Base-by-base conservation (phyloP, 1,140 invertebrate genomes). In the Amphibalanus amphitrite region DNA sequence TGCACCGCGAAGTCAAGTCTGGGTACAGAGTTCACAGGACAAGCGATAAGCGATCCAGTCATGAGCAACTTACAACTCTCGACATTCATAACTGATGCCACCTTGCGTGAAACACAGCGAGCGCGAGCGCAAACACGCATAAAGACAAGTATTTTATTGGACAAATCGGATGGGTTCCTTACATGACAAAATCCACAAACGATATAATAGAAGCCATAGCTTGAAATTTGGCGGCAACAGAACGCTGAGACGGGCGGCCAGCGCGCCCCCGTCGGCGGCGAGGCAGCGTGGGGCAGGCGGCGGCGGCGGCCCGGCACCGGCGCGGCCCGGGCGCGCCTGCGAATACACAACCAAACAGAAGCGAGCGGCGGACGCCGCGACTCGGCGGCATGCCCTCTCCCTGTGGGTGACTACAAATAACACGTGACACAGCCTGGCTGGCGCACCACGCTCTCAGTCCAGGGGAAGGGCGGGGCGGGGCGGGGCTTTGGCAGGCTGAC, bases 81-180 rank as follows among this genome's bases (percentile, higher is more conserved):
- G n/a, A n/a, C n/a, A n/a, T n/a, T n/a, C n/a, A n/a, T n/a, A n/a
- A n/a, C n/a, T n/a, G n/a, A n/a, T n/a, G n/a, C n/a, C n/a, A n/a
- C n/a, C n/a, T n/a, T n/a, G n/a, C n/a, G n/a, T n/a, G n/a, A n/a
- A n/a, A n/a, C 33, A 38, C 33, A 38, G 15, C 33, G 33, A 38
- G 15, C 4, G 4, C 33, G 33, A 59, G n/a, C 47, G 23, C 10
- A 59, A 13, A 59, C 10, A 59, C 20, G 17, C 47, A 23, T 59
- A 59, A 59, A 59, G 47, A 59, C 47, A 59, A 59, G 47, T 59
- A 59, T 59, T 59, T 59, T 59, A 59, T 59, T 59, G 47, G 47
- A 59, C 47, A 59, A 59, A 59, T 59, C 47, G 47, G 47, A 59
- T 59, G 47, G 47, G 47, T 59, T 59, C 47, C 47, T 59, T 59